Evolutionary conservation across 1,140 invertebrate species (phyloP), one percentile per base, ranked within the genome.

Genomic region (Tetramorium simillimum): DNA sequence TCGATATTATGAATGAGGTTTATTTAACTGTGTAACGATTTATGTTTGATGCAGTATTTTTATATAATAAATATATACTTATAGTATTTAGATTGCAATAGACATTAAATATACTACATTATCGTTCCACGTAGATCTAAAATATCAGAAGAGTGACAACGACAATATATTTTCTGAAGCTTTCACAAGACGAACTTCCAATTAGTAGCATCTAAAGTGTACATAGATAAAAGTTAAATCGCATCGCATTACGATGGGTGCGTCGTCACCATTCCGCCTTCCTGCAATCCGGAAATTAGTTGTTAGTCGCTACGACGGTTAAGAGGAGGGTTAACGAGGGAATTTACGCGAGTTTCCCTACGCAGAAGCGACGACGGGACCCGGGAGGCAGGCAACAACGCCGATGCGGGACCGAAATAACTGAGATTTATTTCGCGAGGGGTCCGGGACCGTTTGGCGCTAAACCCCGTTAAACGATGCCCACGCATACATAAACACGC

Each of bases 361-460:
- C 43, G 69, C 62, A 69, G 73, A 80, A 70, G 46, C 56, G 18
- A 53, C 70, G 51, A 89, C 69, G 87, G 53, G 49, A 40, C 67
- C 67, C 21, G 51, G 33, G 69, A 58, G 86, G 49, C 56, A 56
- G 21, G 21, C 77, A n/a, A 16, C 65, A 53, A 53, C 63, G 76
- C 28, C 75, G 60, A 75, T 69, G 72, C 84, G 81, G 78, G 88
- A 91, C 89, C 90, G 89, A 92, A 93, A 93, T 92, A 92, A 89
- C 86, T 85, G 89, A 91, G 90, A 93, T 93, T 92, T 93, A 93
- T 93, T 89, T 91, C 62, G 87, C 90, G 72, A 87, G 88, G 78
- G 88, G 86, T 90, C 77, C 86, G 63, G 49, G 21, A 81, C 37
- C 78, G 77, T 81, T 69, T 43, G 63, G 43, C 46, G 89, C 88